Evolutionary conservation across 2,888 invertebrate species (phyloP).

Genomic region (Dryocosmus kuriphilus): DNA sequence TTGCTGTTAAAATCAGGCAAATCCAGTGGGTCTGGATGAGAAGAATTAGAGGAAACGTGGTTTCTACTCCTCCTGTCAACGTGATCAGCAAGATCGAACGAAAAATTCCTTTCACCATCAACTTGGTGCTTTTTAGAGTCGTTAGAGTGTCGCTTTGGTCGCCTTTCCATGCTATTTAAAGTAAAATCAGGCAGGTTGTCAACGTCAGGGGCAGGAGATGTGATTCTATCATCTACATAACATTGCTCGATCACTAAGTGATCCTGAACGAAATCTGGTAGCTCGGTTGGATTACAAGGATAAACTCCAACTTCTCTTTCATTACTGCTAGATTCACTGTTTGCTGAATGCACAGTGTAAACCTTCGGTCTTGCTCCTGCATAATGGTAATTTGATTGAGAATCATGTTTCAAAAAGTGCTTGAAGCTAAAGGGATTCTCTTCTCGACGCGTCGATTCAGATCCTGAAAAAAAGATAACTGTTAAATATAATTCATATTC

Average conservation of each 20-base stretch:
- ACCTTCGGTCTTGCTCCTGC: constrained; percentile 91
- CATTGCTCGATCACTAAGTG: constrained; percentile 90
- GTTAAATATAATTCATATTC: neutral
- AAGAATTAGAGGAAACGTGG: constrained; percentile 44
- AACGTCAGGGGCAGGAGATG: constrained; percentile 80
- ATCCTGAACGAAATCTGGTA: constrained; percentile 94
- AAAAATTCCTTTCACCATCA: constrained; percentile 57
- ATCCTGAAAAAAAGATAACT: constrained; percentile 75
- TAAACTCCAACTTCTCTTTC: constrained; percentile 79
- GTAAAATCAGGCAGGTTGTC: constrained; percentile 86
- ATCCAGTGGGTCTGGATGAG: constrained; percentile 59
- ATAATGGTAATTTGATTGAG: constrained; percentile 82
- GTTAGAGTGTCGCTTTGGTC: constrained; percentile 54
- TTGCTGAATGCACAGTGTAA: constrained; percentile 74
- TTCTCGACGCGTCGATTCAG: constrained; percentile 80
- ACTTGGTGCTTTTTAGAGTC: constrained; percentile 51
- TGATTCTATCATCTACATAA: constrained; percentile 78
- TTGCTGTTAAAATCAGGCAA: constrained; percentile 61
- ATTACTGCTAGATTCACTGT: constrained; percentile 79
- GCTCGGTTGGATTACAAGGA: constrained; percentile 81
- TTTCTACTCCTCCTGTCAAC: constrained; percentile 60
- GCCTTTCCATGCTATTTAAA: constrained; percentile 78
- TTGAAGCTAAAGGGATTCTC: constrained; percentile 92
- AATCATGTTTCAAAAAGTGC: constrained; percentile 87
- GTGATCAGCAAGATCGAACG: constrained; percentile 68